Base-by-base conservation (phyloP, 2,888 invertebrate species). In the Caenorhabditis virilis region DNA sequence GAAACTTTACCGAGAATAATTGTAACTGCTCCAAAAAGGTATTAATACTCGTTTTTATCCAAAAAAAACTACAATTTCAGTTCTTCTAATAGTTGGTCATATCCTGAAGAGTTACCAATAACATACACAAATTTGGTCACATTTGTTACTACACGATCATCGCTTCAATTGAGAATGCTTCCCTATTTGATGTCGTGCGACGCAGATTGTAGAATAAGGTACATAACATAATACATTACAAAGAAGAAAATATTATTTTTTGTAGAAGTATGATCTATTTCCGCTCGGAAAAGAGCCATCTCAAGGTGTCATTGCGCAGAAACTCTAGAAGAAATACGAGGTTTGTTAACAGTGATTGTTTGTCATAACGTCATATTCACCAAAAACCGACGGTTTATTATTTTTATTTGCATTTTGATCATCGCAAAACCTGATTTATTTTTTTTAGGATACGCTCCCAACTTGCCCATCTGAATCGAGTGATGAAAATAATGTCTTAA, bases 81-180 rank as follows among this genome's bases (percentile, higher is more conserved):
- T 27, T 22, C 47, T n/a, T 48, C 51, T 9, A 30, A 42, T 0
- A 66, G 66, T 20, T 66, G 60, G 60, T 48, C 49, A 2, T 66
- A 53, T 26, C 60, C 66, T 2, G 60, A 57, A 36, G 60, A 66
- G 6, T 51, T 61, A 20, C 55, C 54, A 41, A 56, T 66, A 39
- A 66, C 47, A 16, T 50, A 53, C 20, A 23, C 60, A n/a, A 66
- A 60, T 41, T 41, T 66, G 15, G 38, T 33, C 6, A 35, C 33
- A n/a, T 66, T 60, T 18, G 38, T 61, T 6, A 25, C 53, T 0
- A 25, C 60, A 25, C 18, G 58, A 11, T 49, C 56, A 20, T 54
- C 54, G 15, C 38, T 53, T 13, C 36, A 50, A 18, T 52, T 66
- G 11, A 50, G 39, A 30, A 20, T 39, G 15, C 35, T 59, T 16